These are phyloP conservation scores for Dione vanillae DNA, from an alignment of 2,888 invertebrate genomes.

Conservation along the genomic window DNA sequence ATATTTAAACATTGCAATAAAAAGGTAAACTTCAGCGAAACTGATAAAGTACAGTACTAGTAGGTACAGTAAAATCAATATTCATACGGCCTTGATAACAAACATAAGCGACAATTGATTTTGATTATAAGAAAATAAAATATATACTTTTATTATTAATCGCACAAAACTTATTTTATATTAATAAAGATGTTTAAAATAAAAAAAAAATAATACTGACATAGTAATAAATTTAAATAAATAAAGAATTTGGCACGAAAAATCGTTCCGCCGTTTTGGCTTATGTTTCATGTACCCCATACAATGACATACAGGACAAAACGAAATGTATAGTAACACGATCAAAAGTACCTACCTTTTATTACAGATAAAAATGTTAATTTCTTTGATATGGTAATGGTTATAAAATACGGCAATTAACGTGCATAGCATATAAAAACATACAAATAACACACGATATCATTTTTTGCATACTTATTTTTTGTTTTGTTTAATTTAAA, in stretches of 20 bases:
- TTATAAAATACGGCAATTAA: background rate
- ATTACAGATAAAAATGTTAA: background rate
- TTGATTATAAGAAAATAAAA: background rate
- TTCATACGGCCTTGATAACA: slow-evolving; percentile 7
- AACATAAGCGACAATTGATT: slow-evolving; percentile 8
- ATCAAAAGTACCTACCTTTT: background rate
- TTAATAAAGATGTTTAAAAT: no score
- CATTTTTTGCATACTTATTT: no score
- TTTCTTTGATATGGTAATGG: background rate
- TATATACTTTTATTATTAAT: no score
- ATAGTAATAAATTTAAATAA: no score
- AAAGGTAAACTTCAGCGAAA: background rate
- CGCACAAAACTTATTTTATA: no score
- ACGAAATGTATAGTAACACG: background rate
- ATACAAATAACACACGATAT: background rate
- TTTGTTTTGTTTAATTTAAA: no score
- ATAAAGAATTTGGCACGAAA: no score
- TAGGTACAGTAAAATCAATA: slow-evolving; percentile 4
- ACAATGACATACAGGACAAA: no score
- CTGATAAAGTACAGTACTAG: slow-evolving; percentile 2
- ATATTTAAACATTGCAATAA: background rate
- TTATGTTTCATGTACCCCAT: no score
- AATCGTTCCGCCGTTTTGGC: no score
- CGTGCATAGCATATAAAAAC: background rate
- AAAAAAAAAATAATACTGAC: no score